Percentiles rank a stretch among this genome's conserved stretches.
Evolutionary conservation across 2,113 vertebrate species (phyloP).

Genomic region (Malurus alboscapulatus): DNA sequence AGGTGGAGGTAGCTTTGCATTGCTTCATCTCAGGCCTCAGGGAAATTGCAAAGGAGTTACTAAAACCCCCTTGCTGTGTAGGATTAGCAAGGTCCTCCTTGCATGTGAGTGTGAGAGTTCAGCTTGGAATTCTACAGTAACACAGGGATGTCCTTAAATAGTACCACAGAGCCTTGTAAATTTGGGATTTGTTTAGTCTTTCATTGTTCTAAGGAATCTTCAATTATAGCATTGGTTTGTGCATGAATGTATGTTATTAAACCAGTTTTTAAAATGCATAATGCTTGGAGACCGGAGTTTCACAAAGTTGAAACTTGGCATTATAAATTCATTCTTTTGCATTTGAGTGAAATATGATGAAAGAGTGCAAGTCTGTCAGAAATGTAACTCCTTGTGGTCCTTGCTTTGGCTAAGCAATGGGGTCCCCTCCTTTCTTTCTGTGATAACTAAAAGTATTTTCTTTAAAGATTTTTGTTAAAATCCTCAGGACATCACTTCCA

Average conservation of each 20-base stretch:
- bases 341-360: slow-evolving; percentile 1
- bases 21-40: neutral
- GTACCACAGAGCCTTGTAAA: slow-evolving; percentile 1
- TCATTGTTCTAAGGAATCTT: slow-evolving; percentile 47
- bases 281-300: neutral
- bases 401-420: neutral
- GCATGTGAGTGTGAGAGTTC: neutral
- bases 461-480: neutral
- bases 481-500: neutral
- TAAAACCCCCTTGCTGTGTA: neutral
- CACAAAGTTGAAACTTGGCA: slow-evolving; percentile 3
- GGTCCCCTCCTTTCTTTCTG: neutral
- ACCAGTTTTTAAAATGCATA: neutral
- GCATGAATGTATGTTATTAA: slow-evolving; percentile 17
- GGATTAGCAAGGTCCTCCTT: neutral
- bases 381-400: neutral
- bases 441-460: neutral
- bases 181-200: slow-evolving; percentile 30
- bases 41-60: neutral
- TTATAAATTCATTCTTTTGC: slow-evolving; percentile 6
- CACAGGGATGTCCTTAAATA: slow-evolving; percentile 20
- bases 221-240: slow-evolving; percentile 18
- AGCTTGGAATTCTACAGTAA: neutral
- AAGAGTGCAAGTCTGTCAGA: neutral
- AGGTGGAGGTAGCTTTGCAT: neutral